These are phyloP conservation scores for Leucophenga montana DNA, from an alignment of 2,888 invertebrate species.

Conservation along the genomic window DNA sequence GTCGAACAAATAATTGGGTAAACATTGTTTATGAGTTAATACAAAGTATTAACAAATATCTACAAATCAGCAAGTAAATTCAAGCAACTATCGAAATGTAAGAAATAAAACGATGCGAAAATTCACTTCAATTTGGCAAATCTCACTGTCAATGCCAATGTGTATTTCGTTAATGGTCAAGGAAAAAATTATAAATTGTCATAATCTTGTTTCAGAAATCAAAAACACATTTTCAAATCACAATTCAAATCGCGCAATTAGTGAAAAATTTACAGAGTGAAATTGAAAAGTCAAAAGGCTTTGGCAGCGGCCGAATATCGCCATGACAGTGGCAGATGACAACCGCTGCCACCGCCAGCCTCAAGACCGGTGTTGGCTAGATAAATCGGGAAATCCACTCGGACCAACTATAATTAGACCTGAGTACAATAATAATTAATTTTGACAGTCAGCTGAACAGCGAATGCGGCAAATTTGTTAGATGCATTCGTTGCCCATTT, in stretches of 20 bases:
- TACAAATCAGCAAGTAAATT: not conserved
- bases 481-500: not conserved
- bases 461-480: not conserved
- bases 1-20: not conserved
- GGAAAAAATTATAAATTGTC: not conserved
- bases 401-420: not conserved
- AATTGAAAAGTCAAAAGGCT: constrained; percentile 25
- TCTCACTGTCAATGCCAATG: constrained; percentile 4
- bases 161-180: not conserved
- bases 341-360: too few species aligned
- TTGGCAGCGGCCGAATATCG: constrained; percentile 5
- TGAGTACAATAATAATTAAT: constrained; percentile 6
- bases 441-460: not conserved
- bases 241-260: constrained; percentile 19
- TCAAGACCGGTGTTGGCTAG: constrained; percentile 6
- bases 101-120: too few species aligned
- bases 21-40: not conserved
- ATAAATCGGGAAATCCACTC: constrained; percentile 22
- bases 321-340: constrained; percentile 13
- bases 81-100: too few species aligned
- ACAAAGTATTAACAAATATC: too few species aligned
- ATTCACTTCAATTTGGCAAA: not conserved
- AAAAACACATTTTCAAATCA: constrained; percentile 11
- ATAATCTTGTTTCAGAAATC: constrained; percentile 2
- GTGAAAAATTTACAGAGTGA: not conserved